phyloP scores from a whole-genome alignment of 2,888 invertebrate species.

The Lochmaea crataegi region DNA sequence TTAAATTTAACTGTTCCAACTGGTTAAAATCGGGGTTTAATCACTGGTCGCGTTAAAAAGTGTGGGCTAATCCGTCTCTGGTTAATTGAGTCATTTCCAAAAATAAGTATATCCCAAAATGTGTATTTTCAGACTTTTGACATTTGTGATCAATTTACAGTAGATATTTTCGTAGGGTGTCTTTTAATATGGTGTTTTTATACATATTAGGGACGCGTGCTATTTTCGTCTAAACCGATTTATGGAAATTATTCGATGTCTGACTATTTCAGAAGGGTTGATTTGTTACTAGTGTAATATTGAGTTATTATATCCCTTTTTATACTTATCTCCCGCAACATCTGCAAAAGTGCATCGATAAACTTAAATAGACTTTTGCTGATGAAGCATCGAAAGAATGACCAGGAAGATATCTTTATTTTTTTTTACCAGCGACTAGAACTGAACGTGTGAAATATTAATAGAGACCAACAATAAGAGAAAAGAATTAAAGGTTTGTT shows the following conservation, averaged over 20 bases:
- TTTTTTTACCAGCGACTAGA: neutral
- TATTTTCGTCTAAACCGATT: conserved; percentile 39
- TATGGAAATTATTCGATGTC: conserved; percentile 38
- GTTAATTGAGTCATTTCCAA: conserved; percentile 47
- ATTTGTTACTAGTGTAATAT: conserved; percentile 20
- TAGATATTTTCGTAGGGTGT: conserved; percentile 33
- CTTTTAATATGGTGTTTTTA: conserved; percentile 39
- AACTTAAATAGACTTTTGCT: too few species aligned
- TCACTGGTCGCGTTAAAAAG: too few species aligned
- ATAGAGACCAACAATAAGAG: neutral
- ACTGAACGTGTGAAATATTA: neutral
- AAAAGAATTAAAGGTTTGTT: conserved; percentile 37
- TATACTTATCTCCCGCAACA: neutral
- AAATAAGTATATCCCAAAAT: conserved; percentile 53
- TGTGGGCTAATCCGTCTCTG: conserved; percentile 16
- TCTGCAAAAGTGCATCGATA: neutral
- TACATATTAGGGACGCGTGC: conserved; percentile 32
- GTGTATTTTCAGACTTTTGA: conserved; percentile 53
- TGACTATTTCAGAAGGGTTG: conserved; percentile 37
- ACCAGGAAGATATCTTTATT: too few species aligned
- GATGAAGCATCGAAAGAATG: too few species aligned
- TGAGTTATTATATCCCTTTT: conserved; percentile 19
- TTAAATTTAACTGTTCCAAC: too few species aligned
- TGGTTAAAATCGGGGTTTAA: too few species aligned
- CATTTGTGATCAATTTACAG: conserved; percentile 56